Conservation (phyloP, 2,888 invertebrate genomes). For the Sepiola atlantica region DNA sequence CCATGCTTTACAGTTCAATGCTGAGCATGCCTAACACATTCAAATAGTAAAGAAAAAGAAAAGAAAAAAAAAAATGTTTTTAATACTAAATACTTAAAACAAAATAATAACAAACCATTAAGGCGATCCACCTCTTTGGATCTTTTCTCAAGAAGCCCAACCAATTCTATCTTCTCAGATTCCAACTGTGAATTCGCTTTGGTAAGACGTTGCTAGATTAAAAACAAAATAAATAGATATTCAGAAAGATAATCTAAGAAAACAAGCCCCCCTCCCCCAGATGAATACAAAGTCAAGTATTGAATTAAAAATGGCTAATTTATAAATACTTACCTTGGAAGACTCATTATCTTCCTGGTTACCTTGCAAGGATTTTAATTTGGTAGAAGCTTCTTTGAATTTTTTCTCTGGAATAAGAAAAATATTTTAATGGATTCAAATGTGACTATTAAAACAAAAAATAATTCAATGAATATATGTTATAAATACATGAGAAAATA, state of each 20-base stretch:
- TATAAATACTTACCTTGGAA: conserved; percentile 45
- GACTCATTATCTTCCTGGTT: conserved; percentile 16
- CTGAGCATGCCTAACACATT: not conserved
- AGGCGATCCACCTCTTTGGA: conserved; percentile 69
- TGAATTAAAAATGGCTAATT: not conserved
- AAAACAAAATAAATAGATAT: not conserved
- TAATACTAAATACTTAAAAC: too few relatives aligned
- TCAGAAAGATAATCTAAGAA: not conserved
- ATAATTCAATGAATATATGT: not conserved
- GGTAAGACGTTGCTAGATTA: conserved; percentile 54
- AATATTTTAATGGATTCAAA: not conserved
- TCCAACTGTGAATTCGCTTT: conserved; percentile 64
- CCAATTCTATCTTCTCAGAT: conserved; percentile 69
- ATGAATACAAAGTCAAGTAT: not conserved
- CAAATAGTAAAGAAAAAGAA: not conserved
- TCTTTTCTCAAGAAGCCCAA: conserved; percentile 66
- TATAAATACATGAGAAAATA: not conserved
- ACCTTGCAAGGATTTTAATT: conserved; percentile 51
- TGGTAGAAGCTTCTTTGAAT: conserved; percentile 55
- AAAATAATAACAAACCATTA: conserved; percentile 63
- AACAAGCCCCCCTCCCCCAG: not conserved
- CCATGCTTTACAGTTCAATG: not conserved
- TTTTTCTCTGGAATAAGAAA: conserved; percentile 56
- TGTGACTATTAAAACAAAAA: not conserved
- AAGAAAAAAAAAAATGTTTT: not conserved